Evolutionary conservation across 2,797 vertebrate species (phyloP).

Genomic region (Lacerta agilis): DNA sequence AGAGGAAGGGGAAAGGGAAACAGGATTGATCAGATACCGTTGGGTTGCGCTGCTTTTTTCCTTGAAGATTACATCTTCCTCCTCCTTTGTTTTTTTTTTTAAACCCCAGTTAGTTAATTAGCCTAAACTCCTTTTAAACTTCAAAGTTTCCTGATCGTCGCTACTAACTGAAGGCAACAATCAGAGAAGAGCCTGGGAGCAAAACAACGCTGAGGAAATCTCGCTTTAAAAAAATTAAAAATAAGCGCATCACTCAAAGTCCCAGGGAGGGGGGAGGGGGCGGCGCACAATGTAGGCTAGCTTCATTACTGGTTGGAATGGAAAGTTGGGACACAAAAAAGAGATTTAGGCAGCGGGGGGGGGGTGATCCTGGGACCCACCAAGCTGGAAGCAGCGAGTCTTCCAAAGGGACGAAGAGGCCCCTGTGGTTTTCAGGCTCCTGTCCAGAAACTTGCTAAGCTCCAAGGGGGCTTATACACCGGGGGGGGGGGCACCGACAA

Average conservation of each 20-base stretch:
- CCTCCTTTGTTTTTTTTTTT: slow-evolving; percentile 3
- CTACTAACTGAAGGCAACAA: slow-evolving; percentile 53
- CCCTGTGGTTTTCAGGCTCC: not conserved
- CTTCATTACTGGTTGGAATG: not conserved
- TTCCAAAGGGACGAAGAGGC: not conserved
- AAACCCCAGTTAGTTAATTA: slow-evolving; percentile 62
- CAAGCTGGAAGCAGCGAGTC: not conserved
- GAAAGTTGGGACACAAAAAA: no score
- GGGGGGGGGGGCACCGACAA: no score
- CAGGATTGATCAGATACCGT: not conserved
- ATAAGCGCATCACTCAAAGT: not conserved
- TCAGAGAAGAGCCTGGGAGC: not conserved
- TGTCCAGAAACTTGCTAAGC: not conserved
- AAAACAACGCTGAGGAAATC: not conserved
- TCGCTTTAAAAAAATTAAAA: not conserved
- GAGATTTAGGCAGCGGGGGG: not conserved
- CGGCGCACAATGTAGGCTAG: no score
- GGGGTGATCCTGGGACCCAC: not conserved
- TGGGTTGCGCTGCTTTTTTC: not conserved
- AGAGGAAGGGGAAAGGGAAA: not conserved
- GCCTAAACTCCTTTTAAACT: slow-evolving; percentile 63
- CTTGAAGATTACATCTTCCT: slow-evolving; percentile 44
- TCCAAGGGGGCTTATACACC: no score
- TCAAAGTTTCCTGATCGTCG: slow-evolving; percentile 60
- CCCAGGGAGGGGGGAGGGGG: not conserved